phyloP scores from a whole-genome alignment of 1,140 invertebrate genomes.

The Drosophila suzukii region DNA sequence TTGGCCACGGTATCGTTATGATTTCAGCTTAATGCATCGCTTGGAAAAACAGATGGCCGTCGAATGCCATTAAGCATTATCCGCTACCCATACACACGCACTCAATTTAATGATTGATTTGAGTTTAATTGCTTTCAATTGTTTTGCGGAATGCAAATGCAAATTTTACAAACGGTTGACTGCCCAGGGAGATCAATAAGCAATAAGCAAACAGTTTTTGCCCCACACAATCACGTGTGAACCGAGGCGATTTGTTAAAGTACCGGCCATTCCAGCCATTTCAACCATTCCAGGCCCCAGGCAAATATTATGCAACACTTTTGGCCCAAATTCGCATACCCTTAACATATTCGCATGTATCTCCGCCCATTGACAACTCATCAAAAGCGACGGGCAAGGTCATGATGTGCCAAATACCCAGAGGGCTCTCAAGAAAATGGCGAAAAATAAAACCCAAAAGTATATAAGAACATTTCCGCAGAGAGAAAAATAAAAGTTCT shows the following conservation, averaged over 20 bases:
- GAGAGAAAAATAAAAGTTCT: neutral
- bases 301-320: slow-evolving; percentile 79
- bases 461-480: slow-evolving; percentile 34
- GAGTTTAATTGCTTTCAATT: slow-evolving; percentile 75
- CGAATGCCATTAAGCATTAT: slow-evolving; percentile 43
- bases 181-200: slow-evolving; percentile 18
- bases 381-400: slow-evolving; percentile 70
- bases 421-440: slow-evolving; percentile 63
- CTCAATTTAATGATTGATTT: slow-evolving; percentile 54
- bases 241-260: slow-evolving; percentile 49
- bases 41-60: slow-evolving; percentile 50
- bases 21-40: slow-evolving; percentile 45
- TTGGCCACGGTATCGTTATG: slow-evolving; percentile 12
- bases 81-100: slow-evolving; percentile 1
- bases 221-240: slow-evolving; percentile 44
- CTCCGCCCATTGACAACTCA: slow-evolving; percentile 71
- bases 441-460: slow-evolving; percentile 49
- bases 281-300: slow-evolving; percentile 50
- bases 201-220: slow-evolving; percentile 32
- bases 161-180: slow-evolving; percentile 55
- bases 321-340: slow-evolving; percentile 58
- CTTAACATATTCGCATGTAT: slow-evolving; percentile 5
- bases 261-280: slow-evolving; percentile 43
- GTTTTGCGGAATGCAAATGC: slow-evolving; percentile 58
- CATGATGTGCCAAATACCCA: slow-evolving; percentile 76